A percentile compares a stretch with the other conserved stretches of the same genome.
These are phyloP conservation scores for Orthosia gracilis DNA, from an alignment of 2,888 invertebrate genomes.

Conservation along the genomic window DNA sequence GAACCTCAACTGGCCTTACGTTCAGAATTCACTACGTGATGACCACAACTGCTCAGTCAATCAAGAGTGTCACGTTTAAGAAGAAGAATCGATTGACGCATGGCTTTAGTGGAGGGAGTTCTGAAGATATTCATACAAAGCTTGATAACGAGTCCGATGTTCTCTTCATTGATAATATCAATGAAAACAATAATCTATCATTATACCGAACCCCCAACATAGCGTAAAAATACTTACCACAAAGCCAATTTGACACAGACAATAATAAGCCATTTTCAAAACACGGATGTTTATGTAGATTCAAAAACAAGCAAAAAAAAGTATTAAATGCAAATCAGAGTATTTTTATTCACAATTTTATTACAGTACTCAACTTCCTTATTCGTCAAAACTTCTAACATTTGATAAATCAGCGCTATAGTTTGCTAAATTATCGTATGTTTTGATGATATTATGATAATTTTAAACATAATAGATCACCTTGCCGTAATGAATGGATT, in stretches of 20 bases:
- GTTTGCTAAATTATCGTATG: slow-evolving; percentile 5
- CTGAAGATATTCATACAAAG: no score
- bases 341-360: slow-evolving; percentile 39
- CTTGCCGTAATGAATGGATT: slow-evolving; percentile 19
- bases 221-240: slow-evolving; percentile 1
- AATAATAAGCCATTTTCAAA: slow-evolving; percentile 24
- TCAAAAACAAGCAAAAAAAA: slow-evolving; percentile 34
- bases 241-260: slow-evolving; percentile 26
- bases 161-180: background rate
- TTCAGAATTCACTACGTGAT: background rate
- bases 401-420: slow-evolving; percentile 15
- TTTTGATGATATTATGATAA: slow-evolving; percentile 25
- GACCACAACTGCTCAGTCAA: background rate
- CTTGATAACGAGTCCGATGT: background rate
- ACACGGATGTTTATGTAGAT: slow-evolving; percentile 32
- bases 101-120: background rate
- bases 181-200: slow-evolving; percentile 5
- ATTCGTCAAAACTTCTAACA: slow-evolving; percentile 17
- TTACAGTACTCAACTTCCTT: slow-evolving; percentile 38
- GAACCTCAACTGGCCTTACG: no score
- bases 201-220: slow-evolving; percentile 1
- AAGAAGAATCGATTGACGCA: background rate
- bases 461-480: slow-evolving; percentile 29
- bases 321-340: slow-evolving; percentile 27
- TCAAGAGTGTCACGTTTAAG: background rate